Evolutionary conservation across 1,140 invertebrate genomes (phyloP), one percentile per base, ranked within the genome.

Genomic region (Drosophila biarmipes): DNA sequence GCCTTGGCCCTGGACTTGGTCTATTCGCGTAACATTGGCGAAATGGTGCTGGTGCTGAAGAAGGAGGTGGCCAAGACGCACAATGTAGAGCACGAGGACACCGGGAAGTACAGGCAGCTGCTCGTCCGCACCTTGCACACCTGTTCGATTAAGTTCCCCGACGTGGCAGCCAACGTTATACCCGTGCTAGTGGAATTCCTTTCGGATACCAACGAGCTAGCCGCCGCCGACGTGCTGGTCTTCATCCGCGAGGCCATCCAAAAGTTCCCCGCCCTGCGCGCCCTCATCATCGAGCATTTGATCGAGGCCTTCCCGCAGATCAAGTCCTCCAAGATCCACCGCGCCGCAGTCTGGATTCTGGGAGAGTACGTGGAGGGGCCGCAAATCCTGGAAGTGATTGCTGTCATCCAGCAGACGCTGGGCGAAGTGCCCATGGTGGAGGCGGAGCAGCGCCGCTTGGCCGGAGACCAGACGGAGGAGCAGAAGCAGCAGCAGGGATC

Each of bases 311-410:
- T 98, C 90, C 94, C 95, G 21, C 94, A 95, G 66, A 98, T 99
- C 80, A 95, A 95, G 53, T 97, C 96, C 8, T 95, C 96, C 7
- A 95, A 96, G 92, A 96, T 99, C n/a, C 96, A 98, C 80, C 95
- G 98, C 68, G 96, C 97, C 6, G 97, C 98, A 3, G 93, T 99
- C n/a, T 99, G 99, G 98, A 98, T 99, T 82, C 93, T 99, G 35
- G 98, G 98, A 31, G 98, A 99, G 93, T 99, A 99, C 92, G 97
- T 97, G 0, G 95, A 95, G 0, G 93, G 94, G 8, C 94, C 95
- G 4, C 96, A 98, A 73, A 97, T 98, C 31, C 93, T 96, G 57
- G 94, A 95, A 58, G 96, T 98, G 0, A 95, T 98, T 91, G 94
- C 94, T 48, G 95, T 95, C 69, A 94, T 99, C 24, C 94, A 95